Evolutionary conservation across 2,888 invertebrate species (phyloP).

Genomic region (Amphipoea oculea): DNA sequence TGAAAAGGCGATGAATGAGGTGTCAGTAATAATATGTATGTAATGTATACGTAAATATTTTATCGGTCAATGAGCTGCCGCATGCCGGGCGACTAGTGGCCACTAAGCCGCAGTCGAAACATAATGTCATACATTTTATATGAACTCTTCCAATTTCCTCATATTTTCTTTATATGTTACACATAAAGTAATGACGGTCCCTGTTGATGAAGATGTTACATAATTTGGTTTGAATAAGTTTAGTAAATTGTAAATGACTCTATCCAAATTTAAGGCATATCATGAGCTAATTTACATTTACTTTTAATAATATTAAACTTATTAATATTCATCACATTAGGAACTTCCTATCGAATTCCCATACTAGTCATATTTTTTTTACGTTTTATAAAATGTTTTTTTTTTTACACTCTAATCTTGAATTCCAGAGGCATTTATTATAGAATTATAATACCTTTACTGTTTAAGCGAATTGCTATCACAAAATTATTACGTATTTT

Average conservation of each 20-base stretch:
- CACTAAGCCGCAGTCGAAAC: too few species aligned
- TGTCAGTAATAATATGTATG: neutral
- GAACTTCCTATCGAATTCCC: constrained; percentile 48
- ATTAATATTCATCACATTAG: constrained; percentile 5
- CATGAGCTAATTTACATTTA: constrained; percentile 27
- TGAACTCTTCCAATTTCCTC: neutral
- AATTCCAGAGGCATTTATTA: constrained; percentile 59
- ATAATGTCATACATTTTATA: neutral
- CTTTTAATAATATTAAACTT: constrained; percentile 9
- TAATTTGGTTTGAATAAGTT: constrained; percentile 9
- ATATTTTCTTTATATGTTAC: neutral
- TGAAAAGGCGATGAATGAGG: neutral
- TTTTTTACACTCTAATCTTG: constrained; percentile 20
- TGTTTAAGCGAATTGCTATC: constrained; percentile 46
- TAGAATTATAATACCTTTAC: constrained; percentile 37
- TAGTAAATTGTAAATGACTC: constrained; percentile 9
- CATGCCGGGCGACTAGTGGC: neutral
- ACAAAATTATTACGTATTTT: constrained; percentile 56
- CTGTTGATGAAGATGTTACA: neutral
- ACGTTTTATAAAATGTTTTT: constrained; percentile 27
- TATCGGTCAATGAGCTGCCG: neutral
- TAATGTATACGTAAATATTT: constrained; percentile 28
- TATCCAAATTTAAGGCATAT: constrained; percentile 41
- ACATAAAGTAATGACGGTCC: neutral
- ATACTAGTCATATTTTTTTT: constrained; percentile 60